A percentile compares a stretch with the other conserved stretches of the same genome.
Conservation (phyloP, 2,113 vertebrate genomes). For the Tragulus kanchil region DNA sequence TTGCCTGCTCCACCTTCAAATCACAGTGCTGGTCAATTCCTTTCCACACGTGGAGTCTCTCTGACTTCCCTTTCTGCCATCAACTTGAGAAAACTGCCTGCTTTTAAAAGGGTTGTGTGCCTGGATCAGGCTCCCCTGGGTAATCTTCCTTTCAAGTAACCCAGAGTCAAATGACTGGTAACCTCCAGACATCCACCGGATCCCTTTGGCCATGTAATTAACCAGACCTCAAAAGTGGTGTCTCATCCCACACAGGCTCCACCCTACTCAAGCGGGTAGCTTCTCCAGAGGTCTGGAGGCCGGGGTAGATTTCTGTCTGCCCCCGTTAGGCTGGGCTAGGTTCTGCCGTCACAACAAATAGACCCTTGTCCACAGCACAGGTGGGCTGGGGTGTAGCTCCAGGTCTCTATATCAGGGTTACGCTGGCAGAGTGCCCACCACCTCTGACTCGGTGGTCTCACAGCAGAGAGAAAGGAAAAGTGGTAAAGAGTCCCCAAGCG, state of each 20-base stretch:
- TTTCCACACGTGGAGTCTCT: neutral
- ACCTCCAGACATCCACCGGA: neutral
- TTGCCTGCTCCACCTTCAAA: neutral
- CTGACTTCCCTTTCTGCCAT: neutral
- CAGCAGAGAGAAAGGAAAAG: neutral
- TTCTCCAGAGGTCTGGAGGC: neutral
- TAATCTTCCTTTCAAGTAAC: neutral
- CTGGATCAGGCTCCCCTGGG: neutral
- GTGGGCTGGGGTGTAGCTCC: too few relatives aligned
- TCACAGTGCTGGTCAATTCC: neutral
- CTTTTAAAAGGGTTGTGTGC: neutral
- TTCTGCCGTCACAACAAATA: neutral
- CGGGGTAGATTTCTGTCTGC: rapidly evolving
- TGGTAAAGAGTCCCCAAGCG: rapidly evolving
- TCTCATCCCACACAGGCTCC: too few relatives aligned
- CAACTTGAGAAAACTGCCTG: neutral
- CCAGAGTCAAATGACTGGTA: neutral
- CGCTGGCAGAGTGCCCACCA: neutral
- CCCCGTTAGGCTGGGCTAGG: neutral
- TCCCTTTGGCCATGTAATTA: neutral
- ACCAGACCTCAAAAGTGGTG: neutral
- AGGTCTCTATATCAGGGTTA: neutral
- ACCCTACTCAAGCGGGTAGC: neutral
- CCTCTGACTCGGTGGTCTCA: neutral
- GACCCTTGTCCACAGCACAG: neutral